Base-by-base conservation (phyloP, 92 coral and sea anemone genomes). In the Diadumene lineata region DNA sequence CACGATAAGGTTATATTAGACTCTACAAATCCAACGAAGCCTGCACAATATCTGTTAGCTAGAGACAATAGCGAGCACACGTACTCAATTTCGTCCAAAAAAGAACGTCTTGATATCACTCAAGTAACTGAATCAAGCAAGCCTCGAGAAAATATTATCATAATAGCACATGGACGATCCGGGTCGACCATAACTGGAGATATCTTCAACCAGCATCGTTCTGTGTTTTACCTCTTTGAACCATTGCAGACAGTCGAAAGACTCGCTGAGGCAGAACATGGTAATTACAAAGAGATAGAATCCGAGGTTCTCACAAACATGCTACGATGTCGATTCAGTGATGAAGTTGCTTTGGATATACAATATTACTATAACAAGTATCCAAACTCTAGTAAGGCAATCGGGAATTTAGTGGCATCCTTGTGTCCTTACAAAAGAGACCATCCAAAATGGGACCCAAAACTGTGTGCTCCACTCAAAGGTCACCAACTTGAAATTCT, bases 131-230 rank as follows among this genome's bases (percentile, higher is more conserved):
- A n/a, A n/a, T n/a, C 46, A 2, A 67, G 66, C 65, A 44, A 61
- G 43, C 38, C 63, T 10, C 50, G 64, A 63, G 66, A 29, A 31
- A 81, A 68, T 67, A 74, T 81, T 15, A 23, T 81, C 4, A 31
- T 81, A 0, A 48, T 81, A 9, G 63, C 82, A 34, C 86, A 81
- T 46, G 86, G 86, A 1, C 75, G 86, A 0, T 81, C 86, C 29
- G 86, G 82, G 11, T 81, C 86, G 19, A 64, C 86, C 0, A 64
- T 76, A 3, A 53, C 18, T 53, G 58, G 58, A 9, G 58, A 53
- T 16, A 53, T 53, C 19, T 53, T 53, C 58, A 19, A 76, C 34
- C 82, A 53, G 16, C 86, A 81, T 66, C 82, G 83, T 4, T 65
- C 68, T 0, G 86, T 75, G 27, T 75, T 75, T 28, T 81, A 81